A percentile compares a stretch with the other conserved stretches of the same genome.
Conservation (phyloP, 2,113 vertebrate genomes). For the Apeltes quadracus region DNA sequence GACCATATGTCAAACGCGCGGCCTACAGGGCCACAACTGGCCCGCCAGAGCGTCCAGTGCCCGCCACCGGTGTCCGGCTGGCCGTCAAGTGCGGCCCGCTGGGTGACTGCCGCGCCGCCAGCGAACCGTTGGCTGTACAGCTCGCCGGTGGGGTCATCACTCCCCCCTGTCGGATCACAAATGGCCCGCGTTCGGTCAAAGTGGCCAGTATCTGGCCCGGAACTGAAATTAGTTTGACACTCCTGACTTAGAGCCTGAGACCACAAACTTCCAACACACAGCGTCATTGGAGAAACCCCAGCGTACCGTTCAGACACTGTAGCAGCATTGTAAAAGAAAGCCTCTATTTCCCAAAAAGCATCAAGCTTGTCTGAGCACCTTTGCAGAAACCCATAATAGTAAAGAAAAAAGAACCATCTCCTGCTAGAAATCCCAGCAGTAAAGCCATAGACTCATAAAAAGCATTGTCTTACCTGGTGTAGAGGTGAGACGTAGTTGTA, state of each 20-base stretch:
- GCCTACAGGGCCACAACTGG: too few species aligned
- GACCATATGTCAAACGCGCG: too few species aligned
- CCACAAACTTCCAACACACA: not conserved
- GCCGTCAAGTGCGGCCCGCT: too few species aligned
- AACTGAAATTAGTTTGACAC: too few species aligned
- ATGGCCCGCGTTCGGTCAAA: too few species aligned
- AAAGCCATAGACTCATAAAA: not conserved
- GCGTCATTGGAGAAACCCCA: not conserved
- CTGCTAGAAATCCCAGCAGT: not conserved
- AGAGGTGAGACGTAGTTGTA: not conserved
- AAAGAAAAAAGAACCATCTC: not conserved
- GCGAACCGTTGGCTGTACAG: too few species aligned
- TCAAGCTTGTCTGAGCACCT: not conserved
- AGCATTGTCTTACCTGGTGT: slow-evolving; percentile 41
- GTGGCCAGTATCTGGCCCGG: too few species aligned
- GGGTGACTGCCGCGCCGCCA: too few species aligned
- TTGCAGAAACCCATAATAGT: not conserved
- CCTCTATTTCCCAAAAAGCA: not conserved
- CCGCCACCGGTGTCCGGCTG: too few species aligned
- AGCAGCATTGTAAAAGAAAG: not conserved
- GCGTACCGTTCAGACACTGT: not conserved
- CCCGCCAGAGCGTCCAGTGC: too few species aligned
- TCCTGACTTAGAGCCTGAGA: not conserved
- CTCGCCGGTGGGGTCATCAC: too few species aligned
- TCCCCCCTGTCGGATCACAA: too few species aligned